phyloP scores from a whole-genome alignment of 2,888 invertebrate species.

The Dryomyza anilis region DNA sequence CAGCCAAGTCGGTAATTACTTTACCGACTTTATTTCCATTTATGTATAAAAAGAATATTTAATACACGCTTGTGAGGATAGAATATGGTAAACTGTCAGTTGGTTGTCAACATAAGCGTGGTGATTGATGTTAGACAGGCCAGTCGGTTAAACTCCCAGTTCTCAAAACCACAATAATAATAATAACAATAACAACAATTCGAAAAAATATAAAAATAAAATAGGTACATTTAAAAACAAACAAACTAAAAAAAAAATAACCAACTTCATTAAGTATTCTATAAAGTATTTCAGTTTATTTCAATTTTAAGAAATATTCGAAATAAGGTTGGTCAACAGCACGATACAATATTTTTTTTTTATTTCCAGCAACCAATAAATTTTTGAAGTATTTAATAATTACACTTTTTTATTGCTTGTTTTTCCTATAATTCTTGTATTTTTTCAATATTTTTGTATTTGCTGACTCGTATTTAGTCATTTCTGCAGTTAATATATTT shows the following conservation, averaged over 20 bases:
- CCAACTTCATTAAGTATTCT: neutral
- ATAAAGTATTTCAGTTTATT: neutral
- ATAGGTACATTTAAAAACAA: neutral
- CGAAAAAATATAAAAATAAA: neutral
- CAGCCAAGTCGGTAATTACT: neutral
- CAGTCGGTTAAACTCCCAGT: neutral
- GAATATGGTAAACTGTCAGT: slow-evolving; percentile 4
- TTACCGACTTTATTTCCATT: neutral
- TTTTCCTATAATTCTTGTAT: no score
- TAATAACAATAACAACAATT: neutral
- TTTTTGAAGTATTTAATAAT: no score
- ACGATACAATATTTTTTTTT: no score
- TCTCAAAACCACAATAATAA: neutral
- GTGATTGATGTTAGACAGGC: slow-evolving; percentile 3
- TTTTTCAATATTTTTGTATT: no score
- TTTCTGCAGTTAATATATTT: no score
- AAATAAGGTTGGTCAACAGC: no score
- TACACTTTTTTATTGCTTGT: no score
- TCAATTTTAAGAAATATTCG: neutral
- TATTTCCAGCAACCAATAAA: no score
- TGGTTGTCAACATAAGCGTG: slow-evolving; percentile 9
- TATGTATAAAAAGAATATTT: neutral
- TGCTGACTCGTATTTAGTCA: no score
- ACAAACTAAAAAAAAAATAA: neutral
- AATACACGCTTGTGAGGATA: neutral